Percentiles rank a stretch among this genome's conserved stretches.
phyloP scores from a whole-genome alignment of 2,797 vertebrate genomes.

The Acanthis flammea region DNA sequence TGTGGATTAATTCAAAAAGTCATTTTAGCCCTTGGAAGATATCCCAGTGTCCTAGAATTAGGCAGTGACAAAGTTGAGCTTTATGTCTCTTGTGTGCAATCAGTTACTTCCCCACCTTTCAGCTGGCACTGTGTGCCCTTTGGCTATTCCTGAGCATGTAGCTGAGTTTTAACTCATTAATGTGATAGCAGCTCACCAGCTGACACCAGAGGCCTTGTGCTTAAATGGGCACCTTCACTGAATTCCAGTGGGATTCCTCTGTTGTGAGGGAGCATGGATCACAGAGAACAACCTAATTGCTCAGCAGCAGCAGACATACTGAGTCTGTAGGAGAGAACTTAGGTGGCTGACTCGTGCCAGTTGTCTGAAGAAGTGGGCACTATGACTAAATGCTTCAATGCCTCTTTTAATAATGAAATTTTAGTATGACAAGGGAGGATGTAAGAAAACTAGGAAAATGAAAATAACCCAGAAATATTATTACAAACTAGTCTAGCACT shows the following conservation, averaged over 20 bases:
- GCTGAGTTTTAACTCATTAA: constrained; percentile 56
- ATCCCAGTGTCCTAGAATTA: constrained; percentile 38
- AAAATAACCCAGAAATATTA: neutral
- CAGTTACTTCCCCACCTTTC: constrained; percentile 40
- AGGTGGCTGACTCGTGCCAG: neutral
- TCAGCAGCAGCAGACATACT: neutral
- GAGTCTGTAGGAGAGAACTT: neutral
- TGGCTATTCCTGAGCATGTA: constrained; percentile 12
- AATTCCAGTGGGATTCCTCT: constrained; percentile 32
- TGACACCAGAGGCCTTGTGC: neutral
- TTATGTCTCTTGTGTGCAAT: constrained; percentile 26
- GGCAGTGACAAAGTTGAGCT: constrained; percentile 46
- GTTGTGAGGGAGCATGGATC: neutral
- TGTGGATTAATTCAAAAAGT: constrained; percentile 49
- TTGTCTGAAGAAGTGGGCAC: neutral
- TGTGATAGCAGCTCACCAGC: constrained; percentile 18
- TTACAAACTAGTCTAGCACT: neutral
- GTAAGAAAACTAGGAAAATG: neutral
- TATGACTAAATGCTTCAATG: neutral
- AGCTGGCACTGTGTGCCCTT: neutral
- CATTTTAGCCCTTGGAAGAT: constrained; percentile 32
- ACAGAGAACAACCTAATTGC: constrained; percentile 9
- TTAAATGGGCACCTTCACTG: neutral
- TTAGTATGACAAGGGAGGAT: neutral
- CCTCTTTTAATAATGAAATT: neutral